Conservation (phyloP, 2,113 vertebrate genomes). For the Porphyrio hochstetteri region DNA sequence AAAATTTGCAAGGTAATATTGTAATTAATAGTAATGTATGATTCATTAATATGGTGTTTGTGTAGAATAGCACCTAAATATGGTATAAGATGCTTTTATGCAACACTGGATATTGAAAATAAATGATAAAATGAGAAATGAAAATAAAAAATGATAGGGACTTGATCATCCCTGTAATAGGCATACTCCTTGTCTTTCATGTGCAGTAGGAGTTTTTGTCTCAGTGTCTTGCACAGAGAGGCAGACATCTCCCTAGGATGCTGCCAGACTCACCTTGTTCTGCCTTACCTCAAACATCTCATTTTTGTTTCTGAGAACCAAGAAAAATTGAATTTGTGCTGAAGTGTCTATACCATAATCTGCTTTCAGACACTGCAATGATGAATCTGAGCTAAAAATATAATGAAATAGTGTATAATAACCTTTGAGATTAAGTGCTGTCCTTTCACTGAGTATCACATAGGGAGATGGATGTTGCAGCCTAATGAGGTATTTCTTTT, state of each 20-base stretch:
- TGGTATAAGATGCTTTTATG: not conserved
- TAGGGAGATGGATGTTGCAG: not conserved
- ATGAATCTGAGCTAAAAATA: not conserved
- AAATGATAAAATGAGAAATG: not conserved
- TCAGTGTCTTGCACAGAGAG: not conserved
- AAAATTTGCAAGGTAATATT: not conserved
- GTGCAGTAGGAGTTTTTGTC: not conserved
- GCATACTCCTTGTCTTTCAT: not conserved
- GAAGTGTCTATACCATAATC: not conserved
- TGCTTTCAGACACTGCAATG: not conserved
- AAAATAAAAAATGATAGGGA: not conserved
- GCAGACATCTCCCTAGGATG: not conserved
- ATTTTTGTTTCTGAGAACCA: not conserved
- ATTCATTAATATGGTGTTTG: not conserved
- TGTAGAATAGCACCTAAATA: not conserved
- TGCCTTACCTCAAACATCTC: not conserved
- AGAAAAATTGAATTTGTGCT: not conserved
- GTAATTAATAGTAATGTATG: not conserved
- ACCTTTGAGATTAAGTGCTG: not conserved
- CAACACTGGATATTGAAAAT: not conserved
- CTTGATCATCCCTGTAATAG: not conserved
- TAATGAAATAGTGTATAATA: not conserved
- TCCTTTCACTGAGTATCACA: not conserved
- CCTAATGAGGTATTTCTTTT: not conserved
- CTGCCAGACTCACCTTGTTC: not conserved